phyloP scores from a whole-genome alignment of 2,888 invertebrate species.

The Drosophila infuscata region DNA sequence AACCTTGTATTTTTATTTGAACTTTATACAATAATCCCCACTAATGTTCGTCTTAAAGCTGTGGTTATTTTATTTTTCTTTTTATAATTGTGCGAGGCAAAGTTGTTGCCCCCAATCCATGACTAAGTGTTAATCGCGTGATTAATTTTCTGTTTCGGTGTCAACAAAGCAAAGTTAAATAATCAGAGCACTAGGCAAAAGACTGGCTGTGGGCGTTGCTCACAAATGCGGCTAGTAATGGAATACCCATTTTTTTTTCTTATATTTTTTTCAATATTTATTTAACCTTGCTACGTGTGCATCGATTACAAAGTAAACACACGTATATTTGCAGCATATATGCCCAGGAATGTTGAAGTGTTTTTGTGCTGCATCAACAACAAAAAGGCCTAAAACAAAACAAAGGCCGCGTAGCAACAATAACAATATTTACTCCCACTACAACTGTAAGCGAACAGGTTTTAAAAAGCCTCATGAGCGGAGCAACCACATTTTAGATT shows the following conservation, averaged over 20 bases:
- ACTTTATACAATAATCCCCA: not conserved
- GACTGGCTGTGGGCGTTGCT: constrained; percentile 38
- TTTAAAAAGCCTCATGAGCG: constrained; percentile 16
- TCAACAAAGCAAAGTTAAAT: constrained; percentile 35
- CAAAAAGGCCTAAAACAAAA: constrained; percentile 5
- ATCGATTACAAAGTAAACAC: constrained; percentile 51
- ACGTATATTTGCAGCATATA: constrained; percentile 20
- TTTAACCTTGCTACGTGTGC: constrained; percentile 72
- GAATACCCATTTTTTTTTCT: constrained; percentile 57
- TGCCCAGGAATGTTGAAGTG: constrained; percentile 29
- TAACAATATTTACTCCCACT: constrained; percentile 34
- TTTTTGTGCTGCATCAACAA: constrained; percentile 14
- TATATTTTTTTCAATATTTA: constrained; percentile 16
- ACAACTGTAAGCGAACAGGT: constrained; percentile 36
- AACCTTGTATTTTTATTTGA: not conserved
- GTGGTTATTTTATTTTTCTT: no score
- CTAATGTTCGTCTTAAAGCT: constrained; percentile 2
- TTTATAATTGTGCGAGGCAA: constrained; percentile 6
- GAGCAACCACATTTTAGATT: constrained; percentile 5
- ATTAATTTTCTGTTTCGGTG: constrained; percentile 48
- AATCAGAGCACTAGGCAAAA: constrained; percentile 40
- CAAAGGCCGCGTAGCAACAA: constrained; percentile 5
- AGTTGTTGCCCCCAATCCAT: constrained; percentile 1
- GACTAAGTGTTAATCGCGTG: constrained; percentile 40
- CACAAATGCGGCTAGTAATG: constrained; percentile 15